Conservation (phyloP, 2,888 invertebrate species). For the Nezara viridula region DNA sequence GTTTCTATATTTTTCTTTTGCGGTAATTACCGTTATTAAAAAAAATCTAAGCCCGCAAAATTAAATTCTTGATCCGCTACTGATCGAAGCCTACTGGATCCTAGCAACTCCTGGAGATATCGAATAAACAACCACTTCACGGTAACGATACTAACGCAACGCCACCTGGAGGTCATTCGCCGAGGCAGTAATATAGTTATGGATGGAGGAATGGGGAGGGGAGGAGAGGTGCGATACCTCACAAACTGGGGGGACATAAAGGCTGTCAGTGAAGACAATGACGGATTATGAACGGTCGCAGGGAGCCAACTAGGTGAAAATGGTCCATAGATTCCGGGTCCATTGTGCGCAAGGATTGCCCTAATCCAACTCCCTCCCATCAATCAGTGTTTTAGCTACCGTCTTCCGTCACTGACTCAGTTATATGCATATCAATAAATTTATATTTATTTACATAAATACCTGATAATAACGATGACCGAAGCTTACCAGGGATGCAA, state of each 20-base stretch:
- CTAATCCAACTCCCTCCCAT: background rate
- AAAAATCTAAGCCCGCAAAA: no score
- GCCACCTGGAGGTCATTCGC: background rate
- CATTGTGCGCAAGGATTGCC: background rate
- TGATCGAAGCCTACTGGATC: background rate
- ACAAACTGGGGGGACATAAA: slow-evolving; percentile 12
- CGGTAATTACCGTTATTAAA: no score
- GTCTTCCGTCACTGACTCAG: slow-evolving; percentile 3
- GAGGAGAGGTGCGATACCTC: background rate
- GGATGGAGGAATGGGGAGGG: background rate
- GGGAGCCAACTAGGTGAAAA: slow-evolving; percentile 42
- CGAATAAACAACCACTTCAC: background rate
- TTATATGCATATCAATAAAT: background rate
- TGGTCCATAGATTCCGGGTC: slow-evolving; percentile 38
- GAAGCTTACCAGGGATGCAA: no score
- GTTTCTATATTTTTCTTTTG: no score
- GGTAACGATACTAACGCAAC: background rate
- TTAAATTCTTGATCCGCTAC: no score
- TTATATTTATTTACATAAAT: background rate
- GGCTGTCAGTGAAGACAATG: slow-evolving; percentile 12
- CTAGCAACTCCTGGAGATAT: background rate
- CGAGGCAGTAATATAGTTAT: background rate
- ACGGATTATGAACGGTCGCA: slow-evolving; percentile 33
- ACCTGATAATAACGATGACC: no score
- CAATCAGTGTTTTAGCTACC: slow-evolving; percentile 19